A percentile compares a stretch with the other conserved stretches of the same genome.
These are phyloP conservation scores for Magallana nippona DNA, from an alignment of 2,888 invertebrate genomes.

Conservation along the genomic window DNA sequence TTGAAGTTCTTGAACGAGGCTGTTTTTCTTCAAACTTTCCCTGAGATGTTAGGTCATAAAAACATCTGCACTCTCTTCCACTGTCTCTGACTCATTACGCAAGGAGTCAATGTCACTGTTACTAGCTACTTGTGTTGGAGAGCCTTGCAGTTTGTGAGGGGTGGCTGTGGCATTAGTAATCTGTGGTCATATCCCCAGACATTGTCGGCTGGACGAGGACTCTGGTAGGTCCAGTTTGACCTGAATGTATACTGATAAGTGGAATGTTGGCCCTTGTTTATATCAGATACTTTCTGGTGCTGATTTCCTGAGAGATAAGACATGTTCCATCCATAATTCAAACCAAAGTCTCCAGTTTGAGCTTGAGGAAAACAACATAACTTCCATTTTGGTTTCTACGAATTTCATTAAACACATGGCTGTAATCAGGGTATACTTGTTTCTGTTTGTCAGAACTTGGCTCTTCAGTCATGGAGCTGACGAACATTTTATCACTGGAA, in stretches of 20 bases:
- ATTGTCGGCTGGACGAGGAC: not conserved
- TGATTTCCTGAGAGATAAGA: slow-evolving; percentile 32
- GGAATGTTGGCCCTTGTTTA: not conserved
- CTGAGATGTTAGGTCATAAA: slow-evolving; percentile 41
- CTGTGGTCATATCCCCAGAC: not conserved
- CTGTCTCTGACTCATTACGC: slow-evolving; percentile 8
- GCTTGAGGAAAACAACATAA: not conserved
- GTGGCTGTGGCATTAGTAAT: not conserved
- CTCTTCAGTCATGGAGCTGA: slow-evolving; percentile 55
- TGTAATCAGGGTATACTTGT: slow-evolving; percentile 70
- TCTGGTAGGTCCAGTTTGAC: slow-evolving; percentile 15
- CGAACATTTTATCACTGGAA: slow-evolving; percentile 34
- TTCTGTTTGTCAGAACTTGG: slow-evolving; percentile 28
- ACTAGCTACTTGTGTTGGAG: slow-evolving; percentile 9
- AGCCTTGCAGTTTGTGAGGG: not conserved
- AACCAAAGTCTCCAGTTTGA: not conserved
- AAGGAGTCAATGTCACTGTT: slow-evolving; percentile 43
- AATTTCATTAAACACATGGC: slow-evolving; percentile 67
- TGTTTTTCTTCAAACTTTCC: slow-evolving; percentile 41
- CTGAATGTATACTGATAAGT: slow-evolving; percentile 7
- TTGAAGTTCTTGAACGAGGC: slow-evolving; percentile 51
- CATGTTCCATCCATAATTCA: slow-evolving; percentile 13
- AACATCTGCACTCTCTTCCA: not conserved
- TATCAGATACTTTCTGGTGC: not conserved
- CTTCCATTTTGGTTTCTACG: slow-evolving; percentile 40